These are phyloP conservation scores for Napeogenes sylphis DNA, from an alignment of 2,888 invertebrate species.

Conservation along the genomic window DNA sequence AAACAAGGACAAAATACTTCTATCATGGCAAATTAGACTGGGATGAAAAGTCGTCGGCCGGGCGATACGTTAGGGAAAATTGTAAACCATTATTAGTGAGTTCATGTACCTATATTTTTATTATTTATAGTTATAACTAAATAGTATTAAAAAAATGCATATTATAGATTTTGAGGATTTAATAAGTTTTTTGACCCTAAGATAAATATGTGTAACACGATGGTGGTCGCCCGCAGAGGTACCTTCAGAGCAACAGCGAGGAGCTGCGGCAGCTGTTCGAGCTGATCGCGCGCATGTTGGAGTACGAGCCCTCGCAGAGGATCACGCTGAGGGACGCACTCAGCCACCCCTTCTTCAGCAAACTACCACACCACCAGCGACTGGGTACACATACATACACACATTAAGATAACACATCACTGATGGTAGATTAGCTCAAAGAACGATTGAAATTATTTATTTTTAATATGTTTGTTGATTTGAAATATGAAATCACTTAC, in stretches of 20 bases:
- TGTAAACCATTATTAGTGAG: conserved; percentile 96
- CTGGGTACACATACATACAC: conserved; percentile 61
- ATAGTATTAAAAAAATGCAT: not conserved
- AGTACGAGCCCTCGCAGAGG: conserved; percentile 95
- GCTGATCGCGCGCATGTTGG: conserved; percentile 95
- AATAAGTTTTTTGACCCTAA: too few relatives aligned
- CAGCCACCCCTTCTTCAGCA: conserved; percentile 94
- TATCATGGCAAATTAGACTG: conserved; percentile 98
- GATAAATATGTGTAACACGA: not conserved
- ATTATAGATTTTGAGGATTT: too few relatives aligned
- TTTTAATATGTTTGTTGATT: too few relatives aligned
- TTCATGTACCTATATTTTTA: conserved; percentile 31
- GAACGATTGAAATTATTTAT: too few relatives aligned
- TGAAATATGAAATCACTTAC: too few relatives aligned
- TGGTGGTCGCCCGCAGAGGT: conserved; percentile 80
- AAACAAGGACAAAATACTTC: conserved; percentile 98
- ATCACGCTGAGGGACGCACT: conserved; percentile 93
- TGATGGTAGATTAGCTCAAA: too few relatives aligned
- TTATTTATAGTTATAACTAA: not conserved
- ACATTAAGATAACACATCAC: not conserved
- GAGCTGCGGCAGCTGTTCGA: conserved; percentile 97
- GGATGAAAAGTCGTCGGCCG: conserved; percentile 97
- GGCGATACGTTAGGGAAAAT: conserved; percentile 98
- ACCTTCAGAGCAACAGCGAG: conserved; percentile 90
- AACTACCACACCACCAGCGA: conserved; percentile 87